Conservation (phyloP, 2,888 invertebrate species). For the Volucella inflata region DNA sequence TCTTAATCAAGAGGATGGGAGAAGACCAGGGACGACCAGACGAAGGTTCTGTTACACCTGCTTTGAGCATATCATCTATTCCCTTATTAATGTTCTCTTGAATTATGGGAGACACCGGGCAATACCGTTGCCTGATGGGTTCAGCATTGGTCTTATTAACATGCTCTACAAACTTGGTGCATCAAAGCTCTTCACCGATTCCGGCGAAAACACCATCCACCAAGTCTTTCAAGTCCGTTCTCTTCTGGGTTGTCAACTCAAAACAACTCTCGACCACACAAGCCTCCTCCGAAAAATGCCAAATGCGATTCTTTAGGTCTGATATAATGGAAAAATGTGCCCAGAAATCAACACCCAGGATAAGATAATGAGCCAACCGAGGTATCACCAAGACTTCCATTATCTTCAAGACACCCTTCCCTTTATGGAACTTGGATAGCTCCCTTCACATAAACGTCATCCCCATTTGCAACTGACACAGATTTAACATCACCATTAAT, state of each 20-base stretch:
- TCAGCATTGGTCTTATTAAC: conserved; percentile 43
- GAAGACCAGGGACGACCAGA: conserved; percentile 73
- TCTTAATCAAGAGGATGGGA: conserved; percentile 70
- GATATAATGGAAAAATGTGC: conserved; percentile 16
- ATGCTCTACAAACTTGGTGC: conserved; percentile 31
- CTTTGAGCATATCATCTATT: conserved; percentile 76
- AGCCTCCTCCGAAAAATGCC: conserved; percentile 10
- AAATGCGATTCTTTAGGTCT: conserved; percentile 8
- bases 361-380: conserved; percentile 42
- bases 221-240: background rate
- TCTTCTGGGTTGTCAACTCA: background rate
- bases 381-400: no score
- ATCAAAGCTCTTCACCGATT: background rate
- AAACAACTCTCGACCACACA: background rate
- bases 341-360: conserved; percentile 48
- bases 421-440: conserved; percentile 9
- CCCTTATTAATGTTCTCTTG: conserved; percentile 74
- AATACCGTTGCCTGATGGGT: conserved; percentile 73
- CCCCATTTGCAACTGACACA: conserved; percentile 31
- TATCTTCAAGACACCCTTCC: no score
- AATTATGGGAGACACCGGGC: conserved; percentile 76
- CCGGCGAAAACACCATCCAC: background rate
- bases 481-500: background rate
- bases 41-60: conserved; percentile 73
- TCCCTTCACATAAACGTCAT: conserved; percentile 8